Evolutionary conservation across 2,113 vertebrate genomes (phyloP).

Genomic region (Cynocephalus volans): DNA sequence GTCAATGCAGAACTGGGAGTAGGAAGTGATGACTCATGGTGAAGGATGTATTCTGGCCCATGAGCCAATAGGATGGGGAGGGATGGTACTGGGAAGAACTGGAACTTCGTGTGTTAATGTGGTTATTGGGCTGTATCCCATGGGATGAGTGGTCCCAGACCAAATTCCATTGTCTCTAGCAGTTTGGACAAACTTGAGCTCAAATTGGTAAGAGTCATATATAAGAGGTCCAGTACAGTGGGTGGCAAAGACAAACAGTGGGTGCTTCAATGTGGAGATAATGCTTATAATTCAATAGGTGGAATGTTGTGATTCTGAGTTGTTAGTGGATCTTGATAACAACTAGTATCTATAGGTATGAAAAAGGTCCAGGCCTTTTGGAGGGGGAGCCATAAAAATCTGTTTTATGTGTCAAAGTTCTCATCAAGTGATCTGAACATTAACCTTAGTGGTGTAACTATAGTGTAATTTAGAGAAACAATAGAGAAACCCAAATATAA

Average conservation of each 20-base stretch:
- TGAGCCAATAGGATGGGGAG: background rate
- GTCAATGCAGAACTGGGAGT: background rate
- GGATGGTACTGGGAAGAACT: background rate
- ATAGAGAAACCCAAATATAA: constrained; percentile 1
- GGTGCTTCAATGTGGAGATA: background rate
- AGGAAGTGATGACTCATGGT: background rate
- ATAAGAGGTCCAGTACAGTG: background rate
- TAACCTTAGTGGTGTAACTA: background rate
- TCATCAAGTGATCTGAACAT: background rate
- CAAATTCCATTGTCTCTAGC: background rate
- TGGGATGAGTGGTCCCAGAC: background rate
- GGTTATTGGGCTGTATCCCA: background rate
- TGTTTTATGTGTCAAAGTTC: background rate
- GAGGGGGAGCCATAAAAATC: background rate
- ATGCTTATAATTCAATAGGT: background rate
- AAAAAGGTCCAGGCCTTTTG: background rate
- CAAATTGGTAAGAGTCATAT: background rate
- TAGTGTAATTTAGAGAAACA: background rate
- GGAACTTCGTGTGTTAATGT: background rate
- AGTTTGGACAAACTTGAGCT: constrained; percentile 13
- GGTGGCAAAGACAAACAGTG: background rate
- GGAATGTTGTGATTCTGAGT: background rate
- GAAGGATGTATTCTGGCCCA: background rate
- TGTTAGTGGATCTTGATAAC: background rate
- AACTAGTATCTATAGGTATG: background rate